phyloP scores from a whole-genome alignment of 2,113 vertebrate genomes.

The Sphyrna mokarran region DNA sequence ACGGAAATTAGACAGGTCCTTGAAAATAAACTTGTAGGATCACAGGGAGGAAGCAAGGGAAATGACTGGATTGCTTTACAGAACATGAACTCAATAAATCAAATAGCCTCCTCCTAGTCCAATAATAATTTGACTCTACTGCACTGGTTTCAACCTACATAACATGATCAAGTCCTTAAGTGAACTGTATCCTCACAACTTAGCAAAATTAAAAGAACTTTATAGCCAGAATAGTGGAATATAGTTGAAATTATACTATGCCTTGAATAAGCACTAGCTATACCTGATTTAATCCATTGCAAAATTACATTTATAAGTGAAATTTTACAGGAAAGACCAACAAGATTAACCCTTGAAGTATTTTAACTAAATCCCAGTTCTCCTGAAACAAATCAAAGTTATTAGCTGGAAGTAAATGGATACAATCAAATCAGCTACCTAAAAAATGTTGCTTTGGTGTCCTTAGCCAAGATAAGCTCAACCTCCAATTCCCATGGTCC shows the following conservation, averaged over 20 bases:
- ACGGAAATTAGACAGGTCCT: too few relatives aligned
- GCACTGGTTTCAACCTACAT: background rate
- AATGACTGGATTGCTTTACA: too few relatives aligned
- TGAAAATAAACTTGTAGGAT: too few relatives aligned
- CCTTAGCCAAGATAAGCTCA: background rate
- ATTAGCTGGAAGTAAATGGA: background rate
- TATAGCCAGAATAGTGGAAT: background rate
- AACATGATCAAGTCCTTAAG: background rate
- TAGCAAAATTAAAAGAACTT: background rate
- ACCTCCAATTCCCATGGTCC: background rate
- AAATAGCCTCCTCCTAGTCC: too few relatives aligned
- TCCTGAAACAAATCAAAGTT: background rate
- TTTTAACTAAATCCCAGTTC: background rate
- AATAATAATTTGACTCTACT: too few relatives aligned
- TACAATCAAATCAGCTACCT: background rate
- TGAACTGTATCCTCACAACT: too few relatives aligned
- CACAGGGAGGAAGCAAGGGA: too few relatives aligned
- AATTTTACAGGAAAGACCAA: background rate
- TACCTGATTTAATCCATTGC: background rate
- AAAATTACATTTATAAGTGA: background rate
- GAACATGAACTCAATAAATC: too few relatives aligned
- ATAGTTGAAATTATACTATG: background rate
- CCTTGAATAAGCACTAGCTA: background rate
- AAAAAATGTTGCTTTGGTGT: background rate
- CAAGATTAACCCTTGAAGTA: background rate